These are phyloP conservation scores for Bagarius yarrelli DNA, from an alignment of 2,113 vertebrate species.

Conservation along the genomic window DNA sequence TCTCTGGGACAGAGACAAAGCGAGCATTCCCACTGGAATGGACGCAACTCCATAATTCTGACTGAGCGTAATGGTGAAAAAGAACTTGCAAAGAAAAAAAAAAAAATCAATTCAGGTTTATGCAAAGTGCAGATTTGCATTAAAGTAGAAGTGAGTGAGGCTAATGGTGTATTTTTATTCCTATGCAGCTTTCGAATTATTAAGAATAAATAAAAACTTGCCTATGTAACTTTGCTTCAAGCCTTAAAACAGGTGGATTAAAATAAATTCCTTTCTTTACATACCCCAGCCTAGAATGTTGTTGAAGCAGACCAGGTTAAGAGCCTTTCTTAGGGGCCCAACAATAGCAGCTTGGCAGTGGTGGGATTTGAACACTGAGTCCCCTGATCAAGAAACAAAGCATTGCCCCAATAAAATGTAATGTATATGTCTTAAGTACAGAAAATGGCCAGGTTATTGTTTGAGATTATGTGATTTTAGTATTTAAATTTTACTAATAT, in stretches of 20 bases:
- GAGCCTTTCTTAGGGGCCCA: too few relatives aligned
- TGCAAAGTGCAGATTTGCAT: conserved; percentile 6
- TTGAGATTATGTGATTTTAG: too few relatives aligned
- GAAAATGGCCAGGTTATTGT: too few relatives aligned
- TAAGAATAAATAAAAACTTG: background rate
- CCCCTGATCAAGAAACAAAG: too few relatives aligned
- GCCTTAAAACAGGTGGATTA: background rate
- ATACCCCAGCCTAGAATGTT: too few relatives aligned
- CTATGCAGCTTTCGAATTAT: background rate
- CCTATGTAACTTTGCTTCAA: background rate
- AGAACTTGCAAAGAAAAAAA: background rate
- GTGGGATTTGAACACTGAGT: too few relatives aligned
- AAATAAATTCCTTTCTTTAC: too few relatives aligned
- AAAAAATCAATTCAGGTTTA: conserved; percentile 25
- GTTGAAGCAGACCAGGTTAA: too few relatives aligned
- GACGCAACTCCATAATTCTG: conserved; percentile 17
- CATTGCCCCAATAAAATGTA: too few relatives aligned
- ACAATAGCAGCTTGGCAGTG: too few relatives aligned
- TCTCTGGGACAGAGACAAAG: conserved; percentile 40
- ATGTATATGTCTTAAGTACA: too few relatives aligned
- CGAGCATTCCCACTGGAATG: conserved; percentile 23
- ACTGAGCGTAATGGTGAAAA: conserved; percentile 5
- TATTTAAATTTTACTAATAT: too few relatives aligned
- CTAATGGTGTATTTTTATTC: conserved; percentile 6
- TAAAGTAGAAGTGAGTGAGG: conserved; percentile 1